Base-by-base conservation (phyloP, 2,797 vertebrate species). In the Dicrostonyx torquatus region DNA sequence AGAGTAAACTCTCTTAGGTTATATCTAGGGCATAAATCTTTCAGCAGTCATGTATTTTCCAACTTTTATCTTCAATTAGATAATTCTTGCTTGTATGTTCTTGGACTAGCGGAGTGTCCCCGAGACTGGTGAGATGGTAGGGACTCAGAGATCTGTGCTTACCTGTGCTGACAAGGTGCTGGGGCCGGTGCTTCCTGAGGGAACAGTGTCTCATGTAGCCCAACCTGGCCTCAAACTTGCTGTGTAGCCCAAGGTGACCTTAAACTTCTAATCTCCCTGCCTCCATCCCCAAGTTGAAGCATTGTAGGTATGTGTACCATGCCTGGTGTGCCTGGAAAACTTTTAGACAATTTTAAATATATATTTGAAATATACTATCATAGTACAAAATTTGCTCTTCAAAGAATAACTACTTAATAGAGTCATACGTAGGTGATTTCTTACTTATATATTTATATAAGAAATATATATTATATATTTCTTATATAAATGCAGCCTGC, bases 1-100 rank as follows among this genome's bases (percentile, higher is more conserved):
- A 66, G 31, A 88, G 5, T 89, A 48, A 88, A 40, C 34, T 68
- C 79, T 93, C 20, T 89, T 58, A 78, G 78, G 53, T 87, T 60
- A 87, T 60, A 90, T 45, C 31, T 91, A 58, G 53, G 53, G 17
- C 8, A 11, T 94, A 48, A 94, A 48, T 83, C 77, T 92, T 90
- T 96, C 14, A 70, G 78, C 94, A 87, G n/a, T 87, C 22, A 70
- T 26, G 43, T 58, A 72, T 93, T 95, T 96, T 9, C 43, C 92
- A 50, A 89, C 62, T 95, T 94, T 95, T 80, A n/a, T 9, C 17
- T 64, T 78, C n/a, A 48, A 13, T 77, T 77, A 37, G 87, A 26
- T 82, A 72, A 45, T 93, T 92, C 24, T 93, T 22, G 29, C 90
- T 94, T 95, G 1, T 88, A 40, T 70, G 87, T 66, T 37, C 53